Conservation (phyloP, 2,888 invertebrate species). For the Malachius bipustulatus region DNA sequence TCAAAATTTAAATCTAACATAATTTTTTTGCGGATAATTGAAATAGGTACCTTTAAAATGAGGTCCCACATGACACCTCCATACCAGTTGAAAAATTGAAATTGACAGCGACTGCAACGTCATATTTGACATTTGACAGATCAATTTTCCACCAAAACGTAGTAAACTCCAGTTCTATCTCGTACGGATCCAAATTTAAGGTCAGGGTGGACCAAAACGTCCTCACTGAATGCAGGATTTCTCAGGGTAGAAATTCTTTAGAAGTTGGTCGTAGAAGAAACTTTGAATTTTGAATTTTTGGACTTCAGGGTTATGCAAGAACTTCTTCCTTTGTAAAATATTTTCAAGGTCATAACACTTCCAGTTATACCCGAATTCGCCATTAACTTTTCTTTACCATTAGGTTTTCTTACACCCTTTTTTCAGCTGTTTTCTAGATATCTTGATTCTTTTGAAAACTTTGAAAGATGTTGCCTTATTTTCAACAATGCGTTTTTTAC, state of each 20-base stretch:
- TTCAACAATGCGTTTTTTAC: slow-evolving; percentile 1
- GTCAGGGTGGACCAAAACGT: too few species aligned
- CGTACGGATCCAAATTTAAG: too few species aligned
- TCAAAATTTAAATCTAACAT: too few species aligned
- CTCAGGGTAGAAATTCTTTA: background rate
- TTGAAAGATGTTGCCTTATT: background rate
- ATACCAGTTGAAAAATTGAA: too few species aligned
- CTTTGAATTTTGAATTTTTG: background rate
- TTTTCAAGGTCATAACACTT: background rate
- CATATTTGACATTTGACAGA: too few species aligned
- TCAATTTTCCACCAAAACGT: too few species aligned
- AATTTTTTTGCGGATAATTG: too few species aligned
- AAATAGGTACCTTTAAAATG: too few species aligned
- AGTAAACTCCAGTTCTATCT: too few species aligned
- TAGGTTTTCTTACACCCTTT: background rate
- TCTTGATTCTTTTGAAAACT: background rate
- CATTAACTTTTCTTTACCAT: background rate
- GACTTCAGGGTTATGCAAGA: background rate
- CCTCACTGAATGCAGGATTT: background rate
- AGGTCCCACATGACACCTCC: too few species aligned
- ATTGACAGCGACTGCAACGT: too few species aligned
- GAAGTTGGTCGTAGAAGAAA: background rate
- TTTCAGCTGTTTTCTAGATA: background rate
- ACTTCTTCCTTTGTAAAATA: background rate
- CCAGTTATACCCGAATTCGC: background rate